A percentile compares a stretch with the other conserved stretches of the same genome.
Evolutionary conservation across 2,797 vertebrate genomes (phyloP).

Genomic region (Acanthornis magna): DNA sequence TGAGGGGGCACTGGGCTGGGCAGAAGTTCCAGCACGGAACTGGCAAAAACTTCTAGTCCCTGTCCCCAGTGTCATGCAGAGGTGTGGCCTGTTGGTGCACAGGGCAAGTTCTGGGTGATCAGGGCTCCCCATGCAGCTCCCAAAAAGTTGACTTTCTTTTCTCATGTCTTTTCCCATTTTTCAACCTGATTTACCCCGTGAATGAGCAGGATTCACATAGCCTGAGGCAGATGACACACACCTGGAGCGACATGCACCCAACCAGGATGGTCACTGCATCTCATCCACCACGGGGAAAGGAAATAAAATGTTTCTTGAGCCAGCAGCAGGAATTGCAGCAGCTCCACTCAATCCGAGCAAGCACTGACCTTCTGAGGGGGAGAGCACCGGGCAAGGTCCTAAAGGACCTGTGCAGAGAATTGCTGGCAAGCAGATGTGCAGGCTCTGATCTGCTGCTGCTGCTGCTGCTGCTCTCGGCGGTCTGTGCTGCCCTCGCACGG

Average conservation of each 20-base stretch:
- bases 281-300: not conserved
- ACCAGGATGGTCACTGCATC: not conserved
- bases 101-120: not conserved
- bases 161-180: not conserved
- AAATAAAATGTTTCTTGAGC: not conserved
- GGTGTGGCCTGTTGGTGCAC: accelerated
- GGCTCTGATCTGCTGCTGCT: not conserved
- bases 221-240: accelerated
- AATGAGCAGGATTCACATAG: not conserved
- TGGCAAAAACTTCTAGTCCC: not conserved
- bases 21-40: not conserved
- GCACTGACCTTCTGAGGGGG: not conserved
- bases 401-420: not conserved
- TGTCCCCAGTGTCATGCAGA: not conserved
- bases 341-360: not conserved
- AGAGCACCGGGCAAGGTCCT: accelerated
- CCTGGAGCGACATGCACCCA: accelerated
- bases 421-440: not conserved
- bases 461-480: not conserved
- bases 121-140: not conserved
- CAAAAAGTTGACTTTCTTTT: not conserved
- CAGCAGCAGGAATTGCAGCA: not conserved
- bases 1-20: accelerated
- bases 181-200: not conserved
- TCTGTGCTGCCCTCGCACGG: slow-evolving; percentile 60